phyloP scores from a whole-genome alignment of 2,797 vertebrate genomes.

The Falco berigora region DNA sequence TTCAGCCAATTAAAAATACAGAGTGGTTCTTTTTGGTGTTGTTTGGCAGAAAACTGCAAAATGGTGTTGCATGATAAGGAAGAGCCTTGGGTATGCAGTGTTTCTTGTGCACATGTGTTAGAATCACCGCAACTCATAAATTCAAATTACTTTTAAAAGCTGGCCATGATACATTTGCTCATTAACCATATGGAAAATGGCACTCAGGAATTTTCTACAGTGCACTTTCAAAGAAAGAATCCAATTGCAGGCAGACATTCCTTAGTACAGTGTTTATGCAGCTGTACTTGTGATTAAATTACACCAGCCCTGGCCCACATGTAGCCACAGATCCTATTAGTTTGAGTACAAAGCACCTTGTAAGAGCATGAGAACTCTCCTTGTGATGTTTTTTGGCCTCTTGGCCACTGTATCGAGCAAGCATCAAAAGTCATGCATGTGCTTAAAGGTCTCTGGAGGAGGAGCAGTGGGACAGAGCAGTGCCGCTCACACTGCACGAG shows the following conservation, averaged over 20 bases:
- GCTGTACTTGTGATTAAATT: slow-evolving; percentile 95
- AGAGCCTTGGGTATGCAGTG: slow-evolving; percentile 63
- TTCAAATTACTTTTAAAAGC: slow-evolving; percentile 80
- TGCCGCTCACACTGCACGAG: slow-evolving; percentile 85
- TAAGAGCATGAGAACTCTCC: slow-evolving; percentile 77
- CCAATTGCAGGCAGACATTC: slow-evolving; percentile 88
- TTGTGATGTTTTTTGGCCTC: slow-evolving; percentile 79
- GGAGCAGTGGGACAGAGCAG: slow-evolving; percentile 78
- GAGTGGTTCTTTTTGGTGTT: slow-evolving; percentile 68
- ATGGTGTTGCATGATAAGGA: slow-evolving; percentile 73
- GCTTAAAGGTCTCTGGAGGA: slow-evolving; percentile 79
- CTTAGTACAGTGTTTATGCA: slow-evolving; percentile 92
- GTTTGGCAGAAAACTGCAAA: slow-evolving; percentile 67
- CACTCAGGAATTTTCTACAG: slow-evolving; percentile 78
- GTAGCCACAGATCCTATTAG: slow-evolving; percentile 78
- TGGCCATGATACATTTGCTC: slow-evolving; percentile 83
- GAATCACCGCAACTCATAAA: slow-evolving; percentile 75
- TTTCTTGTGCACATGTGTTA: slow-evolving; percentile 75
- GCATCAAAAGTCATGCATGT: slow-evolving; percentile 82
- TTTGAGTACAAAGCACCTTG: slow-evolving; percentile 76
- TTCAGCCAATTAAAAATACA: slow-evolving; percentile 72
- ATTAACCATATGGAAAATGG: slow-evolving; percentile 92
- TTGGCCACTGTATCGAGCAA: slow-evolving; percentile 80
- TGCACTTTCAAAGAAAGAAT: slow-evolving; percentile 86
- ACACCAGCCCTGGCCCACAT: slow-evolving; percentile 79